A percentile compares a stretch with the other conserved stretches of the same genome.
Evolutionary conservation across 2,113 vertebrate genomes (phyloP).

Genomic region (Heloderma charlesbogerti): DNA sequence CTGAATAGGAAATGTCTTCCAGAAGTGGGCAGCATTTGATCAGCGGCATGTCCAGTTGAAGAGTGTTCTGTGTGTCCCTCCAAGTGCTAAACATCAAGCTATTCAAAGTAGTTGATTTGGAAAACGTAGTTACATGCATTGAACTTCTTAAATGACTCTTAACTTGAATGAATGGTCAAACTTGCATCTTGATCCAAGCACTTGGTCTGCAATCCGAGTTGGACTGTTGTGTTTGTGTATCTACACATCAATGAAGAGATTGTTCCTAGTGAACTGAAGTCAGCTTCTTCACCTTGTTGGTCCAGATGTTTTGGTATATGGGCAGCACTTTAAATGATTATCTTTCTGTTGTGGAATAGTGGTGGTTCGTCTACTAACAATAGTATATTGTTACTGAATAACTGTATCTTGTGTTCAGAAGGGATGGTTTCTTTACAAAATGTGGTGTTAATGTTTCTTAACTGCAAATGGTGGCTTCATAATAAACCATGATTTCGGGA

Average conservation of each 20-base stretch:
- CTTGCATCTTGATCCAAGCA: not conserved
- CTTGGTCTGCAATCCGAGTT: not conserved
- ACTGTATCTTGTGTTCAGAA: not conserved
- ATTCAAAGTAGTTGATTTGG: constrained; percentile 8
- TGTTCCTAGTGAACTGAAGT: not conserved
- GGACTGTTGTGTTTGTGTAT: not conserved
- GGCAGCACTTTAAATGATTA: not conserved
- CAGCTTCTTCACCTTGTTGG: not conserved
- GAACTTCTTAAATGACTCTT: not conserved
- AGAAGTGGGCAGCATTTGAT: constrained; percentile 56
- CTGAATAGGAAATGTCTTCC: constrained; percentile 69
- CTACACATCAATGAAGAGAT: not conserved
- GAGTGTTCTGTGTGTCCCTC: not conserved
- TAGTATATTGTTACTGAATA: not conserved
- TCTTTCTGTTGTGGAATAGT: not conserved
- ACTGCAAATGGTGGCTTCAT: not conserved
- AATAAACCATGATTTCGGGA: not conserved
- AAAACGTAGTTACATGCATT: not conserved
- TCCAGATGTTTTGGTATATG: not conserved
- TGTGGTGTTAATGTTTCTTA: not conserved
- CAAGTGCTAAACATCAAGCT: constrained; percentile 37
- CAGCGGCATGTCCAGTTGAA: constrained; percentile 72
- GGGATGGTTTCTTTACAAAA: constrained; percentile 4
- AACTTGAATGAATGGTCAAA: not conserved
- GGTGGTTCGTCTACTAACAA: not conserved